Conservation (phyloP, 2,113 vertebrate species). For the Erpornis zantholeuca region DNA sequence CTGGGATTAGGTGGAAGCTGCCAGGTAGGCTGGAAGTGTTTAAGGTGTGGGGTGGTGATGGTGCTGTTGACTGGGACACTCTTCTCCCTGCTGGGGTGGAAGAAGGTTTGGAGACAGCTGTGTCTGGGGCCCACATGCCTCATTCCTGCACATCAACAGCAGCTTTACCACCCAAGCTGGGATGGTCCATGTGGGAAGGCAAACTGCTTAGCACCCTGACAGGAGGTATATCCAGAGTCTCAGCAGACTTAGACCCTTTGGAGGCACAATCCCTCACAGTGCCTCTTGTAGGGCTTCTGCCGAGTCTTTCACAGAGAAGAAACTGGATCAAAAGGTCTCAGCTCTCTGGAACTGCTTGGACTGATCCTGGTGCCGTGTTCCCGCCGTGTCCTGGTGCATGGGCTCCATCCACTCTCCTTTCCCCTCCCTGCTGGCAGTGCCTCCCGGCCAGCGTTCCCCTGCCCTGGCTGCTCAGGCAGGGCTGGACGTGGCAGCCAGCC, state of each 20-base stretch:
- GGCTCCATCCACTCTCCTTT: not conserved
- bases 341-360: not conserved
- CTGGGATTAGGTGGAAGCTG: not conserved
- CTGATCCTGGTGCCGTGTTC: not conserved
- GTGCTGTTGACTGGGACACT: not conserved
- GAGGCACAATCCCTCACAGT: not conserved
- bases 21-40: not conserved
- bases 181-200: not conserved
- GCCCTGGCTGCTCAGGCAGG: not conserved
- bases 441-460: fast-evolving
- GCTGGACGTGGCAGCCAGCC: not conserved
- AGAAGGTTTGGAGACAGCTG: not conserved
- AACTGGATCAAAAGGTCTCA: not conserved
- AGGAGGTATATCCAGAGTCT: not conserved
- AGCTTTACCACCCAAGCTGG: not conserved
- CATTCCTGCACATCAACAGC: not conserved
- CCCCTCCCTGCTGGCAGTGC: not conserved
- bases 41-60: not conserved
- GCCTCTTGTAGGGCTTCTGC: not conserved
- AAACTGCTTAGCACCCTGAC: not conserved
- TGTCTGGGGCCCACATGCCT: not conserved
- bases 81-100: not conserved
- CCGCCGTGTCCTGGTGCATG: not conserved
- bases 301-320: not conserved
- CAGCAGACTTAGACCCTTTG: not conserved